Conservation (phyloP, 2,888 invertebrate species). For the Flabesymbios commensalis region DNA sequence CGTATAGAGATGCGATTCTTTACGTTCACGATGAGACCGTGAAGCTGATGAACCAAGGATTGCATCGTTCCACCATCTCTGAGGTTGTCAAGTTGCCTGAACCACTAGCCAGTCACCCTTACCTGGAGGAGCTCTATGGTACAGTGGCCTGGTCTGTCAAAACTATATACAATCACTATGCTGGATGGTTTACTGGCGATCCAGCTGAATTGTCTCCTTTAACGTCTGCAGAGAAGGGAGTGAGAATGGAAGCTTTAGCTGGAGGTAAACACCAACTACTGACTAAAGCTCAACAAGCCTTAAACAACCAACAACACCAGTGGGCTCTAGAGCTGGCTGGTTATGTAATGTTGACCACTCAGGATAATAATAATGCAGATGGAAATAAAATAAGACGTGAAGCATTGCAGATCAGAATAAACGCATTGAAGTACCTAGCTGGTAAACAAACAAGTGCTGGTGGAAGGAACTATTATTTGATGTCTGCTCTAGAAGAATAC, state of each 20-base stretch:
- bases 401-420: conserved; percentile 37
- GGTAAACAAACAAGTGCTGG: conserved; percentile 41
- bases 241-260: conserved; percentile 38
- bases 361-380: conserved; percentile 33
- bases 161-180: conserved; percentile 38
- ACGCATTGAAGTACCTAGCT: conserved; percentile 35
- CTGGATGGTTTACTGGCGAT: conserved; percentile 30
- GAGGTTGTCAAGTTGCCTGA: conserved; percentile 40
- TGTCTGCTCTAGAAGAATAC: conserved; percentile 44
- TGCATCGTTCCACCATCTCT: conserved; percentile 46
- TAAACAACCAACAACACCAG: conserved; percentile 38
- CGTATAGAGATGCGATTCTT: conserved; percentile 47
- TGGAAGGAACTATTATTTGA: conserved; percentile 48
- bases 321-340: conserved; percentile 47
- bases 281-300: conserved; percentile 33
- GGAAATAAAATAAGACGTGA: too few species aligned
- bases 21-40: conserved; percentile 53
- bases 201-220: conserved; percentile 12
- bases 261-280: conserved; percentile 26
- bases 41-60: conserved; percentile 45
- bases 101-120: conserved; percentile 37
- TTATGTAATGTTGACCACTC: conserved; percentile 30
- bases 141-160: conserved; percentile 50
- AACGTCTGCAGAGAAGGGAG: conserved; percentile 32
- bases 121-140: conserved; percentile 47